Evolutionary conservation across 1,140 invertebrate genomes (phyloP), one percentile per base, ranked within the genome.

Genomic region (Drosophila varians): DNA sequence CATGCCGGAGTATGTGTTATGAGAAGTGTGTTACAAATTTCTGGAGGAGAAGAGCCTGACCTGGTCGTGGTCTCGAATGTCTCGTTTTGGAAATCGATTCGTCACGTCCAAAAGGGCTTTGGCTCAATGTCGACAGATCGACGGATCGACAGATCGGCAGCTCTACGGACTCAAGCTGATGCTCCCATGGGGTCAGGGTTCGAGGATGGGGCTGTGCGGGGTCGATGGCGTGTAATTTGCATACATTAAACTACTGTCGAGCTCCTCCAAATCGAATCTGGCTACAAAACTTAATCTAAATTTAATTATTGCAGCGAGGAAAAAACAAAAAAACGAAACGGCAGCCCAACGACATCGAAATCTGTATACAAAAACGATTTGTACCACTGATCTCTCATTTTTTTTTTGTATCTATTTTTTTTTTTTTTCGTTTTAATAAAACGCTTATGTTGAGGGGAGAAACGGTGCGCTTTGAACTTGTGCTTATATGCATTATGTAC

Each of bases 161-260:
- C 28, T 31, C 28, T 11, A 38, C 38, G 16, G 38, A 16, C 55
- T 68, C 19, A 31, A 38, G 42, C n/a, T 31, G 60, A 14, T 31
- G 46, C 57, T 64, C 51, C 51, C 69, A 47, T 42, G 42, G 72
- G 70, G 70, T 62, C 51, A 73, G 57, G 14, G 45, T 19, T 42
- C 18, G 16, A 18, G 43, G 45, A 49, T 38, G 38, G 65, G 52
- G 40, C 47, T 21, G 34, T 47, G 53, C 31, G 69, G 52, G 47
- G 40, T 66, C 78, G 60, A 68, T 56, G 66, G 62, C 57, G 71
- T 79, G 73, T 87, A 87, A 86, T 86, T 86, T 86, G 82, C 80
- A 86, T 86, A 87, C 58, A 87, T 86, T 86, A 86, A 86, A 83
- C 80, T 86, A 86, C 80, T 86, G 80, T 86, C 57, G 55, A 74